Evolutionary conservation across 2,113 vertebrate species (phyloP).

Genomic region (Petromus typicus): DNA sequence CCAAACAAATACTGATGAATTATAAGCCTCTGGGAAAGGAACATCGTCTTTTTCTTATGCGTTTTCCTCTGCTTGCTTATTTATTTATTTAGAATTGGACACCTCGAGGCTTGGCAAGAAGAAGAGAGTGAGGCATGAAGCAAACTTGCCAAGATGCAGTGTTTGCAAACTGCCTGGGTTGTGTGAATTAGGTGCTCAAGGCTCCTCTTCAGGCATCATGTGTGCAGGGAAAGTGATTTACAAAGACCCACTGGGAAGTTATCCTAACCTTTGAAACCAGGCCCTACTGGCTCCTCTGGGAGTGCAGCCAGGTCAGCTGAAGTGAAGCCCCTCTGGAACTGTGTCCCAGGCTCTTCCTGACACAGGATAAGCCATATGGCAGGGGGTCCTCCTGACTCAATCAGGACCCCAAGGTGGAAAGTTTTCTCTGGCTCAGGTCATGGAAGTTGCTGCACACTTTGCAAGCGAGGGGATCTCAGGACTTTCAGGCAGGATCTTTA

Average conservation of each 20-base stretch:
- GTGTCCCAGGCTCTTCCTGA: too few relatives aligned
- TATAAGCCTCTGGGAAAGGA: conserved; percentile 46
- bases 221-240: background rate
- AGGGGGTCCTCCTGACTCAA: background rate
- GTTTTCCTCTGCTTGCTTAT: background rate
- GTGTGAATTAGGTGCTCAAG: rapidly evolving
- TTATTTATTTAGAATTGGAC: conserved; percentile 21
- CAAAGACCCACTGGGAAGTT: rapidly evolving
- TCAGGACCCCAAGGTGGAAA: background rate
- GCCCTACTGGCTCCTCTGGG: background rate
- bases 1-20: conserved; percentile 66
- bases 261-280: background rate
- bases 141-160: background rate
- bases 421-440: background rate
- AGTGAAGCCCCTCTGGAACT: background rate
- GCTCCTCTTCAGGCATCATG: too few relatives aligned
- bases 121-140: background rate
- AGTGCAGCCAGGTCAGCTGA: too few relatives aligned
- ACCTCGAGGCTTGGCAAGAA: background rate
- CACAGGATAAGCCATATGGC: too few relatives aligned
- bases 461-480: background rate
- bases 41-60: background rate
- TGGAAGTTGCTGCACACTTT: background rate
- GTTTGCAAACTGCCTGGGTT: background rate
- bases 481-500: background rate